These are phyloP conservation scores for Gorsachius magnificus DNA, from an alignment of 2,797 vertebrate species.

Conservation along the genomic window DNA sequence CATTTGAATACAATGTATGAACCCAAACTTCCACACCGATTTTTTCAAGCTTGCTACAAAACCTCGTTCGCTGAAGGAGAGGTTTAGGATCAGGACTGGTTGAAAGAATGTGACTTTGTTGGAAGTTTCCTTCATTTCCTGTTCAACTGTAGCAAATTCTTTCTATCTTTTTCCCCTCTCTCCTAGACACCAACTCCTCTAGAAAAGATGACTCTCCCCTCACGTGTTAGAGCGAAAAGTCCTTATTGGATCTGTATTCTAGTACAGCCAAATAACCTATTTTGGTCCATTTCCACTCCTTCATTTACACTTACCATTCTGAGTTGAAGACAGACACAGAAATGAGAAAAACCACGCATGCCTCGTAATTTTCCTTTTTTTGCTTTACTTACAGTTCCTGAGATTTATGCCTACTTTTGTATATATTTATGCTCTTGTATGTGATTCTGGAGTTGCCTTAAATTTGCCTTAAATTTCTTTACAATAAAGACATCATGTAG, in stretches of 20 bases:
- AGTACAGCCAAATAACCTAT: fast-evolving
- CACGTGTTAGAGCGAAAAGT: not conserved
- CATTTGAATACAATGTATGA: not conserved
- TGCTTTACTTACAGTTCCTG: not conserved
- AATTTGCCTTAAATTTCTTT: not conserved
- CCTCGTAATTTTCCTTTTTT: not conserved
- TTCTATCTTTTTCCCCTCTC: not conserved
- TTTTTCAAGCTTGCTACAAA: not conserved
- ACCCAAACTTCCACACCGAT: fast-evolving
- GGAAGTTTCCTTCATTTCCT: not conserved
- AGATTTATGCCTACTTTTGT: not conserved
- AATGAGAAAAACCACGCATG: not conserved
- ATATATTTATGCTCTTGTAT: not conserved
- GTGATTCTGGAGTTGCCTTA: not conserved
- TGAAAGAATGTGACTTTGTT: not conserved
- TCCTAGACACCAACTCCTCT: not conserved
- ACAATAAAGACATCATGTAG: not conserved
- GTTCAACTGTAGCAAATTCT: not conserved
- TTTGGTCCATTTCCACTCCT: not conserved
- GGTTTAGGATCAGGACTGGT: not conserved
- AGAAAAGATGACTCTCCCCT: not conserved
- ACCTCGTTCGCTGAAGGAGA: not conserved
- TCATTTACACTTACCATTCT: not conserved
- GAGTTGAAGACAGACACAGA: not conserved
- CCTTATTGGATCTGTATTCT: not conserved